phyloP scores from a whole-genome alignment of 2,888 invertebrate genomes.

The Agrenia bidenticulata region DNA sequence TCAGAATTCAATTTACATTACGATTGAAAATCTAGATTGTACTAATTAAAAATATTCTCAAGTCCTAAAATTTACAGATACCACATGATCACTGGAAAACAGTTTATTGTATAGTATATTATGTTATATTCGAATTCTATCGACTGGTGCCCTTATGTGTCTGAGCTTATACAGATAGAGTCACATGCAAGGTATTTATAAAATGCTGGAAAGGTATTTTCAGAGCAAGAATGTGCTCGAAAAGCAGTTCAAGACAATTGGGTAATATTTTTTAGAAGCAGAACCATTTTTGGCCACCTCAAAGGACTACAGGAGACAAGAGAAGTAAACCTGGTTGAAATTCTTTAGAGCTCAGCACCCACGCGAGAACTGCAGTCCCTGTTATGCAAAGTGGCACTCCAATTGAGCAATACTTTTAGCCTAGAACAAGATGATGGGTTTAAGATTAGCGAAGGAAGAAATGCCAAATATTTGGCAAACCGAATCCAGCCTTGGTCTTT shows the following conservation, averaged over 20 bases:
- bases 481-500: constrained; percentile 14
- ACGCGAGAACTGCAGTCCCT: not conserved
- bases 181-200: no score
- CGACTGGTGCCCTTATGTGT: no score
- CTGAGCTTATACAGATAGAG: no score
- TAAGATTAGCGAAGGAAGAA: constrained; percentile 21
- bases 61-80: no score
- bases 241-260: constrained; percentile 13
- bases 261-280: constrained; percentile 43
- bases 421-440: not conserved
- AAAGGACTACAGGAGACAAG: constrained; percentile 19
- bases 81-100: no score
- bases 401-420: not conserved
- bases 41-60: no score
- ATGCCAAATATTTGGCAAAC: constrained; percentile 42
- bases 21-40: no score
- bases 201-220: no score
- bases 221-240: no score
- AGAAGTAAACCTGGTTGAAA: not conserved
- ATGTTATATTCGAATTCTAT: no score
- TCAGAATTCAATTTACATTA: no score
- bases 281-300: constrained; percentile 44
- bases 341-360: not conserved
- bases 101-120: no score
- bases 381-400: not conserved